These are phyloP conservation scores for Cygnus olor DNA, from an alignment of 2,797 vertebrate genomes.

Conservation along the genomic window DNA sequence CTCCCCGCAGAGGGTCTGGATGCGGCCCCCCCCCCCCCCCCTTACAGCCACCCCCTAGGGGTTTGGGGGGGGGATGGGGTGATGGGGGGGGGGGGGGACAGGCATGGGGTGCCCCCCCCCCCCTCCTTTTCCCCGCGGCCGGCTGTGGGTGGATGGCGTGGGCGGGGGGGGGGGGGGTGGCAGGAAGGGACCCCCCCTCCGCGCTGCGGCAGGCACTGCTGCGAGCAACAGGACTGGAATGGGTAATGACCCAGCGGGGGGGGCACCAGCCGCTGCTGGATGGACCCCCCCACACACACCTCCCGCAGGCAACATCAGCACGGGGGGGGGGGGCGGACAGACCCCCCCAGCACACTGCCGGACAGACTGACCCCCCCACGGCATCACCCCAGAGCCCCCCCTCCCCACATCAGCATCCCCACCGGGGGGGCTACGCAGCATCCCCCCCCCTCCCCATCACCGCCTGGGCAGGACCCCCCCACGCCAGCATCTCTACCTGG, in stretches of 20 bases:
- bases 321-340: background rate
- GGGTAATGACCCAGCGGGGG: conserved; percentile 63
- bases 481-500: background rate
- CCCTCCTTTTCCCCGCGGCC: background rate
- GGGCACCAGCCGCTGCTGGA: background rate
- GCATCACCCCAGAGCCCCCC: background rate
- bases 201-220: conserved; percentile 53
- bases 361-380: background rate
- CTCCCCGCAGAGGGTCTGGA: background rate
- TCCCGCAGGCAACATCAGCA: background rate
- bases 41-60: background rate
- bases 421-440: background rate
- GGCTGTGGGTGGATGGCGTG: background rate
- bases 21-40: background rate
- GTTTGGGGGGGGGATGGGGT: background rate
- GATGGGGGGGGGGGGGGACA: background rate
- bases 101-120: too few relatives aligned
- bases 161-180: conserved; percentile 26
- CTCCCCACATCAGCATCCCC: background rate
- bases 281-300: background rate
- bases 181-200: conserved; percentile 50
- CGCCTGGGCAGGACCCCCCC: background rate
- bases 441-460: background rate
- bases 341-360: background rate
- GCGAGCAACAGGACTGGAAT: conserved; percentile 69